Base-by-base conservation (phyloP, 2,888 invertebrate genomes). In the Conchocele bisecta region DNA sequence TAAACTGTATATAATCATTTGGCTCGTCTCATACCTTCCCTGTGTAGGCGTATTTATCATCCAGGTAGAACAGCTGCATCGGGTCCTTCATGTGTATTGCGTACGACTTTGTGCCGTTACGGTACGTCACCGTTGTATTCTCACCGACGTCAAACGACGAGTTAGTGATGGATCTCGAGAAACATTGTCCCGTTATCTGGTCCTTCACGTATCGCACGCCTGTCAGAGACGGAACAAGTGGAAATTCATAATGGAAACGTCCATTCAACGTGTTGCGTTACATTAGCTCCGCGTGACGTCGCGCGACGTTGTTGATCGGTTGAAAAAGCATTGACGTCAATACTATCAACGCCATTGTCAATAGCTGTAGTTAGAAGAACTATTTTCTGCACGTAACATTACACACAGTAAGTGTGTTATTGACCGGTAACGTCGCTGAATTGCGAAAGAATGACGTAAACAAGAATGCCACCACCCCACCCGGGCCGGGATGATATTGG, bases 131-230 rank as follows among this genome's bases (percentile, higher is more conserved):
- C 11, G 80, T 77, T 22, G 79, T 76, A 26, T 74, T 68, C 50
- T 69, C 76, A 0, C 63, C 63, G 6, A 69, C 73, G 50, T 86
- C 86, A 51, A 81, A 78, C 1, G 81, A 69, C 9, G 71, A 63
- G 29, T 79, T 80, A n/a, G 59, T 56, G 7, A 88, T 61, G 5
- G 83, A 63, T 22, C 44, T 44, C 0, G 83, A 54, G 0, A 82
- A 58, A 63, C 88, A 88, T 42, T 81, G 70, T 0, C 87, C 86
- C 1, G 69, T 71, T 4, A 79, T 59, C 46, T 72, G 66, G 64
- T 88, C 84, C 22, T 74, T 81, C 13, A 84, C 71, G 61, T 88
- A 88, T 1, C 84, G 68, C 26, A 88, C 77, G 37, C 88, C 88
- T 88, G 66, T 13, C 59, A 54, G 53, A 17, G 37, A 42, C 41